A percentile compares a stretch with the other conserved stretches of the same genome.
Evolutionary conservation across 1,140 invertebrate species (phyloP).

Genomic region (Zaprionus lachaisei): DNA sequence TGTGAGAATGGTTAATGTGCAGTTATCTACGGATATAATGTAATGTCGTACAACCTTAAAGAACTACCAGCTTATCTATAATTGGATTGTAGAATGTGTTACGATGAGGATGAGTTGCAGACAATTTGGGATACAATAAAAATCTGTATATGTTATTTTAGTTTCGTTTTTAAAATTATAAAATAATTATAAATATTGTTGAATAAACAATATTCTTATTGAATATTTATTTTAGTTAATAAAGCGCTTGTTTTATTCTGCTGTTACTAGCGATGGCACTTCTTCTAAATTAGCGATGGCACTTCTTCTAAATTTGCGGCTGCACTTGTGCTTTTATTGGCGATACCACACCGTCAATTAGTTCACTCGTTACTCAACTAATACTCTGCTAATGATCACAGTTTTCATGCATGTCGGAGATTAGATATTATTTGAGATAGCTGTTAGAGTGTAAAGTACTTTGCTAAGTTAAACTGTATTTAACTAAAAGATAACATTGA

Average conservation of each 20-base stretch:
- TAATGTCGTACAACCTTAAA: slow-evolving; percentile 7
- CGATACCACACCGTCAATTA: not conserved
- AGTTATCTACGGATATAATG: slow-evolving; percentile 14
- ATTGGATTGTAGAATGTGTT: slow-evolving; percentile 18
- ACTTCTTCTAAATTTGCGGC: not conserved
- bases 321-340: not conserved
- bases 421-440: no score
- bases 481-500: no score
- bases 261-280: not conserved
- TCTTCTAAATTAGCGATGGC: not conserved
- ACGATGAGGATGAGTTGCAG: not conserved
- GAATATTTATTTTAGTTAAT: not conserved
- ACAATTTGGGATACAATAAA: not conserved
- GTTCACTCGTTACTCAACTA: not conserved
- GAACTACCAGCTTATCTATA: slow-evolving; percentile 19
- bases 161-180: not conserved
- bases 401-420: no score
- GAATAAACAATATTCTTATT: not conserved
- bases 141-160: not conserved
- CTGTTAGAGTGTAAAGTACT: no score
- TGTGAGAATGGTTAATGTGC: slow-evolving; percentile 1
- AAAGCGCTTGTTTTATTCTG: not conserved
- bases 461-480: no score
- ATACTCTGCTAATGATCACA: not conserved
- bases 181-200: not conserved